phyloP scores from a whole-genome alignment of 2,113 vertebrate species.

The Dascyllus trimaculatus region DNA sequence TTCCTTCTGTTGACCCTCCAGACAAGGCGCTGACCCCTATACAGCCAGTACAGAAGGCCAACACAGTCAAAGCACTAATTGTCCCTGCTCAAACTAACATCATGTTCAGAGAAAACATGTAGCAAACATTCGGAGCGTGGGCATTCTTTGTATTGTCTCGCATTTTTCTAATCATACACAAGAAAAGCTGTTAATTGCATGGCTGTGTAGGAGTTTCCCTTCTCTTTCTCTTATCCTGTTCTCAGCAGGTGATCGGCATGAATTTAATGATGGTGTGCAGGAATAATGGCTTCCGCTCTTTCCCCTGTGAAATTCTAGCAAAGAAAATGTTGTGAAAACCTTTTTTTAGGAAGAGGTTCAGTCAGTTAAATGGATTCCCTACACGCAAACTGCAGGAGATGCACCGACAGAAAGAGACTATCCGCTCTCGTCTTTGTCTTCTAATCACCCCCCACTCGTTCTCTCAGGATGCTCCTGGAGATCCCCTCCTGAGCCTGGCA shows the following conservation, averaged over 20 bases:
- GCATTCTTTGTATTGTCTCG: neutral
- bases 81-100: too few relatives aligned
- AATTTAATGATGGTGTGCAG: neutral
- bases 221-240: neutral
- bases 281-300: neutral
- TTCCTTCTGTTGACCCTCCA: too few relatives aligned
- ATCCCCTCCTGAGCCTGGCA: slow-evolving; percentile 17
- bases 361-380: neutral
- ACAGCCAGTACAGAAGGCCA: too few relatives aligned
- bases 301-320: neutral
- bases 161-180: too few relatives aligned
- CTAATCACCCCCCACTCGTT: neutral
- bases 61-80: too few relatives aligned
- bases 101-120: neutral
- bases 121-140: too few relatives aligned
- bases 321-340: neutral
- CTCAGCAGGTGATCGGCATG: slow-evolving; percentile 4
- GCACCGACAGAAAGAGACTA: neutral
- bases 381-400: neutral
- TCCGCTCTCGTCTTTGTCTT: neutral
- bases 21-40: too few relatives aligned
- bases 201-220: too few relatives aligned
- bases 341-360: neutral
- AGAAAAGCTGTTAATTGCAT: neutral
- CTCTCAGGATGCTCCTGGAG: neutral